Evolutionary conservation across 2,113 vertebrate species (phyloP), one percentile per base, ranked within the genome.

Genomic region (Australoheros scitulus): DNA sequence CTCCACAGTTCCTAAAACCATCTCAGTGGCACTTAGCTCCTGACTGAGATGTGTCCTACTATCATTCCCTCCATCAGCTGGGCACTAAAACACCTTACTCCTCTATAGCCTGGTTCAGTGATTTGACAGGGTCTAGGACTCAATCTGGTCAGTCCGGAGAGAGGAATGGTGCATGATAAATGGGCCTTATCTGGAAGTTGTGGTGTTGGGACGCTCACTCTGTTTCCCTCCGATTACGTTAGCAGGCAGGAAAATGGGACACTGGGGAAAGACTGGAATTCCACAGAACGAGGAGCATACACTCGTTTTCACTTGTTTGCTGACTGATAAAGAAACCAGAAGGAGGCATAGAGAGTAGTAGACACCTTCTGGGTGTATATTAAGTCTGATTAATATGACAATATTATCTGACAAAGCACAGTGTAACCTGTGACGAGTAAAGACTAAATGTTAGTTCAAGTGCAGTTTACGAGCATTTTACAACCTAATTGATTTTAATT

Each of bases 191-290:
- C 94, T 95, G 91, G 82, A 90, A 91, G 89, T 91, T 83, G 85
- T 84, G 91, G 92, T 81, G 84, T 92, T 94, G 88, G 87, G 92
- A 94, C 95, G 94, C 88, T 82, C 76, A 78, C 90, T 92, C 86
- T 89, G 89, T 95, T 97, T 96, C 95, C 93, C 93, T 94, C 70
- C 64, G 86, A 93, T 95, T 96, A 93, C 86, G 94, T 92, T 84
- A 93, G 11, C 47, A 94, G 93, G 92, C 85, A 96, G 94, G 94
- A 97, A 97, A 92, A 93, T 92, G 89, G 93, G 87, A 94, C 88
- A 84, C 9, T 22, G 90, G 76, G 64, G 80, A 89, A 95, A 94
- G 89, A 76, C 90, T 94, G 88, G 89, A 96, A 94, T 88, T 94
- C 86, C 90, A 94, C 88, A 89, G 80, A 92, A 80, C 47, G 59